A percentile compares a stretch with the other conserved stretches of the same genome.
phyloP scores from a whole-genome alignment of 2,113 vertebrate genomes.

The Halichoerus grypus region DNA sequence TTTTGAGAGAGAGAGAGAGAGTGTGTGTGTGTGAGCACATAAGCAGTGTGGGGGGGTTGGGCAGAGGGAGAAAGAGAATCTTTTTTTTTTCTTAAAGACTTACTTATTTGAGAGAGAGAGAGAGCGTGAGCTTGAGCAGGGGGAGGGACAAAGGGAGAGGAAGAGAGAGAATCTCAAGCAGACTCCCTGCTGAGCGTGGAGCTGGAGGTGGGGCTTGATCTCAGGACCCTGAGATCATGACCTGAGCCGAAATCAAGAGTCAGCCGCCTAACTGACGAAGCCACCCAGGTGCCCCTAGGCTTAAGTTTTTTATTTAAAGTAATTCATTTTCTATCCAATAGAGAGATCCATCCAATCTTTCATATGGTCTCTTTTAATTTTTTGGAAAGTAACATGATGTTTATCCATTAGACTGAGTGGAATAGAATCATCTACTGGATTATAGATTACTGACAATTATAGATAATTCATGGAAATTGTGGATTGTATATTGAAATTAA shows the following conservation, averaged over 20 bases:
- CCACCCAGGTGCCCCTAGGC: not conserved
- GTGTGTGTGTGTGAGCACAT: not conserved
- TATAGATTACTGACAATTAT: not conserved
- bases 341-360: not conserved
- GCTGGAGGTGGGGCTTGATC: not conserved
- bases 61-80: not conserved
- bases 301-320: not conserved
- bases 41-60: not conserved
- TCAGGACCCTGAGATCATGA: not conserved
- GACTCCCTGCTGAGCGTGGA: not conserved
- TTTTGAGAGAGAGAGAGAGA: too few relatives aligned
- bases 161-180: not conserved
- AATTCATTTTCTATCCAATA: not conserved
- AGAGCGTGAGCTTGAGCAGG: not conserved
- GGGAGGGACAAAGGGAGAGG: not conserved
- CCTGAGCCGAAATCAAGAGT: not conserved
- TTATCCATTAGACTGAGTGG: not conserved
- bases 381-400: not conserved
- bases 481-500: not conserved
- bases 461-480: not conserved
- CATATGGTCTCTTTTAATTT: not conserved
- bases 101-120: not conserved
- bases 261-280: not conserved
- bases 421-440: not conserved
- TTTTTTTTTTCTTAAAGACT: not conserved